Evolutionary conservation across 2,113 vertebrate species (phyloP).

Genomic region (Numida meleagris): DNA sequence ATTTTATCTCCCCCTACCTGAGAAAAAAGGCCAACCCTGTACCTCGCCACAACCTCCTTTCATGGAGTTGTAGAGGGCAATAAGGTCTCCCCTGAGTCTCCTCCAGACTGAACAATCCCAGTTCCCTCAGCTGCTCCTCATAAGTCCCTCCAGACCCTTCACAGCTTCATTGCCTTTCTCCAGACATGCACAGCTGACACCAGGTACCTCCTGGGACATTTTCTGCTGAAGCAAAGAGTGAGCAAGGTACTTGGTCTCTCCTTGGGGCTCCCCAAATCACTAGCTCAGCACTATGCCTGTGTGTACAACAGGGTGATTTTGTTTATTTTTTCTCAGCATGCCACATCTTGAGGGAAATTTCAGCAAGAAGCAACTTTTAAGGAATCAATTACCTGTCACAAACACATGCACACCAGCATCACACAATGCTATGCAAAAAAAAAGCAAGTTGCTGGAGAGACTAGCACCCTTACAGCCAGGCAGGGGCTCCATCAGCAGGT

Average conservation of each 20-base stretch:
- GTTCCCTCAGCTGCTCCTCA: no score
- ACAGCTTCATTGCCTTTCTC: no score
- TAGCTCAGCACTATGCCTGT: neutral
- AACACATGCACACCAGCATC: rapidly evolving
- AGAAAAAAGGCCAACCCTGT: no score
- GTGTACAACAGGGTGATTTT: neutral
- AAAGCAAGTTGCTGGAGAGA: neutral
- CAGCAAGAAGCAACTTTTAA: neutral
- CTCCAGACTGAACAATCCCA: no score
- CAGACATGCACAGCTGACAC: neutral
- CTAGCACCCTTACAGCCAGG: rapidly evolving
- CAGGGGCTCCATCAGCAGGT: neutral
- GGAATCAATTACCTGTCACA: neutral
- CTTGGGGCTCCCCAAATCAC: neutral
- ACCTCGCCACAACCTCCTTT: no score
- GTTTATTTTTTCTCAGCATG: neutral
- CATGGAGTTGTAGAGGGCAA: no score
- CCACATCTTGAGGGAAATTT: neutral
- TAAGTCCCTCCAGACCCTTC: no score
- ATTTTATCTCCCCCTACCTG: no score
- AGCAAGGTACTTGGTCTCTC: neutral
- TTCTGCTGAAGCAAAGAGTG: neutral
- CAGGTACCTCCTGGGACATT: neutral
- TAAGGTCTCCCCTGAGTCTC: no score
- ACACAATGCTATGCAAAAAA: neutral